phyloP scores from a whole-genome alignment of 1,140 invertebrate genomes.

The Bombus sylvicola region DNA sequence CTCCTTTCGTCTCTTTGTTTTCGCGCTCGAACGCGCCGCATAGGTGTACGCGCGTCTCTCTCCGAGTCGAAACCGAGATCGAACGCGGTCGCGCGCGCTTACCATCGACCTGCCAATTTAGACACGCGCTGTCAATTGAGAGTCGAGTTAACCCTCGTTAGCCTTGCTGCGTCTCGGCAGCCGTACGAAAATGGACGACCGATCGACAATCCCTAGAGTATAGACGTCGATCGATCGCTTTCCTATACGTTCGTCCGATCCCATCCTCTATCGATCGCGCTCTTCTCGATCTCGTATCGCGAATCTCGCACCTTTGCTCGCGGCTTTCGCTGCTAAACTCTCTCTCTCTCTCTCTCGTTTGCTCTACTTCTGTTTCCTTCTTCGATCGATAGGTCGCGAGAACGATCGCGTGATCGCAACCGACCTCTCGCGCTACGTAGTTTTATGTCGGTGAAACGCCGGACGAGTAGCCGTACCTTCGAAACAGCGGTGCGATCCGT shows the following conservation, averaged over 20 bases:
- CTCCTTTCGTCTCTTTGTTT: background rate
- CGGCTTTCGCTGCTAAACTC: background rate
- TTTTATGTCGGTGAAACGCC: background rate
- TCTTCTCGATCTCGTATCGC: background rate
- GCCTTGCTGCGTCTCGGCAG: conserved; percentile 8
- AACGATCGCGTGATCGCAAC: background rate
- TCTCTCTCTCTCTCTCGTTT: too few species aligned
- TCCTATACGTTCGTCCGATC: background rate
- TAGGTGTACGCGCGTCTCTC: background rate
- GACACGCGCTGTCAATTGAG: conserved; percentile 40
- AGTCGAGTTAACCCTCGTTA: conserved; percentile 40
- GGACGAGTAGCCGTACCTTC: background rate
- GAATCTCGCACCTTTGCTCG: too few species aligned
- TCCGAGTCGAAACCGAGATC: background rate
- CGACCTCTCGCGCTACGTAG: too few species aligned
- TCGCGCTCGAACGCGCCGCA: background rate
- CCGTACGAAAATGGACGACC: conserved; percentile 12
- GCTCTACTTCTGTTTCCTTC: background rate
- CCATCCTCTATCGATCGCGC: background rate
- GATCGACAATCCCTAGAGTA: background rate
- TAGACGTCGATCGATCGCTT: background rate
- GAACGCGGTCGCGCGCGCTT: background rate
- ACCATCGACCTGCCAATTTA: conserved; percentile 27
- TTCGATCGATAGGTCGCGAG: background rate
- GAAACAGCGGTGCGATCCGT: background rate